These are phyloP conservation scores for Scaptodrosophila latifasciaeformis DNA, from an alignment of 2,888 invertebrate species.

Conservation along the genomic window DNA sequence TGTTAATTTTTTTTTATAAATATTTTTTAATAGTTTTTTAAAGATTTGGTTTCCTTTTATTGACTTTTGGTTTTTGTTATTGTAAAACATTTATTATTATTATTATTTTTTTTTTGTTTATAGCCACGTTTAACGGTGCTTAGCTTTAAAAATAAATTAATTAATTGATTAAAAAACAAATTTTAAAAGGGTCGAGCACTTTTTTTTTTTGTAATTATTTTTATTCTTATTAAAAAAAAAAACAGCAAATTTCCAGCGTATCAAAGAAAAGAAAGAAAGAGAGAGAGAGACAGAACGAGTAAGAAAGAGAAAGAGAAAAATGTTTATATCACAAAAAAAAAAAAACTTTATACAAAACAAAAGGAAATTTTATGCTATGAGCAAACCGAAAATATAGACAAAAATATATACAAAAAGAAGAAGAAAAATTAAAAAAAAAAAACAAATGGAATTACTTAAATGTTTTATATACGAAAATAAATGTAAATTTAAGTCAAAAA, in stretches of 20 bases:
- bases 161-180: conserved; percentile 9
- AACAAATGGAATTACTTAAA: conserved; percentile 12
- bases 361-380: conserved; percentile 23
- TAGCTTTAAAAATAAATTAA: too few species aligned
- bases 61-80: conserved; percentile 1
- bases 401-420: conserved; percentile 5
- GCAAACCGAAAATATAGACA: conserved; percentile 2
- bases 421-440: conserved; percentile 5
- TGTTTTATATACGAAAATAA: conserved; percentile 1
- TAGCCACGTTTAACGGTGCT: not conserved
- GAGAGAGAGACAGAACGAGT: conserved; percentile 34
- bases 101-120: conserved; percentile 20
- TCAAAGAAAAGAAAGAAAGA: conserved; percentile 17
- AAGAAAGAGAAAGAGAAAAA: conserved; percentile 3
- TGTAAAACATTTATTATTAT: conserved; percentile 4
- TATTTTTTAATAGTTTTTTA: too few species aligned
- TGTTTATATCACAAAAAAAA: conserved; percentile 19
- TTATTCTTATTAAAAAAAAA: conserved; percentile 13
- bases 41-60: conserved; percentile 15
- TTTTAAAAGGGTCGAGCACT: conserved; percentile 24
- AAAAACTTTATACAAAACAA: not conserved
- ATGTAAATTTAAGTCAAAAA: conserved; percentile 2
- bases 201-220: conserved; percentile 29
- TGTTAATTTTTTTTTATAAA: too few species aligned
- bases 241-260: too few species aligned